Evolutionary conservation across 2,888 invertebrate species (phyloP), one percentile per base, ranked within the genome.

Genomic region (Hydraecia micacea): DNA sequence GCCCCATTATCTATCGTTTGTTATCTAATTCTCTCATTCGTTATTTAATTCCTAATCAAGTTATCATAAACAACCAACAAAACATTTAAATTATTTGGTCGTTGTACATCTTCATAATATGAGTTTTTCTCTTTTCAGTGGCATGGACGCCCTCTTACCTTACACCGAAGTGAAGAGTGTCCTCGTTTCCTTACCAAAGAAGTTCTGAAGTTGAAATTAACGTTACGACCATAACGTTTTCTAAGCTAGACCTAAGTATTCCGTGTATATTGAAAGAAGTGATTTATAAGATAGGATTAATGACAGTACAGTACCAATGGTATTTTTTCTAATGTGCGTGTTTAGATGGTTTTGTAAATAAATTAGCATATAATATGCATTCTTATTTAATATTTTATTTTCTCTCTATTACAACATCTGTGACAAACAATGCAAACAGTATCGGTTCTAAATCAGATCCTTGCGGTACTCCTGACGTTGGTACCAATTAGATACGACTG

Each of bases 161-260:
- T 98, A 98, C 90, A 93, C 98, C 86, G 98, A 98, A 93, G 97
- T 97, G 1, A 98, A 98, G 93, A 98, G 98, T 9, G 97, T 98
- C 71, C 97, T 97, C 3, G 97, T 98, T 39, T 81, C 91, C 2
- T 75, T 91, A 36, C 91, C 88, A 90, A 97, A 92, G 90, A 97
- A 85, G 91, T 91, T 92, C 18, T 92, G 84, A 89, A 28, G 28
- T 36, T 32, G 1, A 42, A 65, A 72, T 8, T 32, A 73, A 36
- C n/a, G 15, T 32, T 74, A 25, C 18, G 15, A 36, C 5, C 3
- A n/a, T 21, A 42, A 18, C 5, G 7, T 11, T 55, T 32, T 39
- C 9, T 42, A 81, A 58, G 39, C 25, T 36, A 25, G 36, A 49
- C 46, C 13, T 65, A 78, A 39, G 32, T 70, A 73, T 46, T 74